Conservation (phyloP, 1,140 invertebrate species). For the Ooceraea biroi region DNA sequence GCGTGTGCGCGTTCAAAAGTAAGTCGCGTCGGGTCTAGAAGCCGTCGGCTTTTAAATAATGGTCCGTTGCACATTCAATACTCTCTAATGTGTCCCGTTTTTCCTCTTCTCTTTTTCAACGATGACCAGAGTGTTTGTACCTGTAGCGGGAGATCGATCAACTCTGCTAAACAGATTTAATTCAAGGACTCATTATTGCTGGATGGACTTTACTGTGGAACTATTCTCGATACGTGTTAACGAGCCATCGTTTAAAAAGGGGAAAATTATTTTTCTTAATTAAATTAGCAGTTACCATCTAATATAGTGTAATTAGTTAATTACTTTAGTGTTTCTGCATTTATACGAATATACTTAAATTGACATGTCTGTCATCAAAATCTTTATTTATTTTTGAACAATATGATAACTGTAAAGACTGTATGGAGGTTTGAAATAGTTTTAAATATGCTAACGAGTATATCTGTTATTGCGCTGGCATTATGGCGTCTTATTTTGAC, state of each 20-base stretch:
- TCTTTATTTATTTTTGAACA: not conserved
- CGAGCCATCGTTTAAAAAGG: not conserved
- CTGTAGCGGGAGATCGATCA: conserved; percentile 11
- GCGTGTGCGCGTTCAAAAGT: conserved; percentile 32
- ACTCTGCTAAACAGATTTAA: conserved; percentile 35
- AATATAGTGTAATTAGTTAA: too few relatives aligned
- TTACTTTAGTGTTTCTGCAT: not conserved
- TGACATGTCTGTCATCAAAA: not conserved
- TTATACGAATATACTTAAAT: not conserved
- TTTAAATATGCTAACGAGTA: not conserved
- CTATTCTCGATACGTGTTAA: conserved; percentile 4
- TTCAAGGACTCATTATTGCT: conserved; percentile 18
- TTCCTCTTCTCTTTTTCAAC: conserved; percentile 6
- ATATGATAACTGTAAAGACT: not conserved
- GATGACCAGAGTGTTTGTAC: not conserved
- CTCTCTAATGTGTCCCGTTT: not conserved
- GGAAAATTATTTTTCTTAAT: not conserved
- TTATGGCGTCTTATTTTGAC: not conserved
- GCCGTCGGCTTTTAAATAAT: conserved; percentile 17
- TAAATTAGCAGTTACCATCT: not conserved
- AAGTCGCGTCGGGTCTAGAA: not conserved
- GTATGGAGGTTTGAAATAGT: conserved; percentile 8
- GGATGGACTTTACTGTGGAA: not conserved
- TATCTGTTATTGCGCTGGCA: not conserved
- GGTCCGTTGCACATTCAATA: conserved; percentile 30